Evolutionary conservation across 2,888 invertebrate genomes (phyloP), one percentile per base, ranked within the genome.

Genomic region (Napeogenes inachia): DNA sequence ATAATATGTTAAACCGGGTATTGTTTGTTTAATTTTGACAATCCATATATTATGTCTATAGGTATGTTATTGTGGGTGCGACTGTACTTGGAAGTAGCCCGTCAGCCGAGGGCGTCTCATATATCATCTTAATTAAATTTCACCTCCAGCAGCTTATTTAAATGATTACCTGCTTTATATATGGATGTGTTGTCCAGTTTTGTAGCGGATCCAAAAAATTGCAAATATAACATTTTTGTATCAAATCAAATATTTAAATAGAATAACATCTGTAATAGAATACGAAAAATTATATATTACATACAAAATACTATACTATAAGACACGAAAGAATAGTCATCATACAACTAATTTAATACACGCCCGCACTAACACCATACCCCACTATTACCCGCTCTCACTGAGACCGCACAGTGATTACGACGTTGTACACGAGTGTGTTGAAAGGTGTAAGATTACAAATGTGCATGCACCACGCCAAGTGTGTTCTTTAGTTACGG

Each of bases 71-170:
- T 53, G 55, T 62, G 58, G 33, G 35, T 46, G 71, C 67, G 81
- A 79, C 82, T 65, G 80, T 88, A 85, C 82, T 57, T 60, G 63
- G 57, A 73, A 74, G 77, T 70, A 76, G 78, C 80, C 86, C 85
- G 88, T 87, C 88, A 87, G 77, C 79, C 73, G 74, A 71, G 68
- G 75, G 79, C 79, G 79, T 79, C 82, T 87, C 89, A 84, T 90
- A 89, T 89, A 89, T 90, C 90, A 90, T 89, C 86, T 88, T 90
- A 89, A 90, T 90, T 89, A 90, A 90, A 90, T 90, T 89, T 89
- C 90, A 84, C 85, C 78, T 74, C 75, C 79, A 77, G 74, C 72
- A 76, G 80, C 82, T 83, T 87, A 84, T 86, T 89, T 87, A 87
- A 87, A 84, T 81, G 84, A 83, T 78, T 84, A 82, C 84, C 79